These are phyloP conservation scores for Proterorhinus semilunaris DNA, from an alignment of 2,113 vertebrate genomes.

Conservation along the genomic window DNA sequence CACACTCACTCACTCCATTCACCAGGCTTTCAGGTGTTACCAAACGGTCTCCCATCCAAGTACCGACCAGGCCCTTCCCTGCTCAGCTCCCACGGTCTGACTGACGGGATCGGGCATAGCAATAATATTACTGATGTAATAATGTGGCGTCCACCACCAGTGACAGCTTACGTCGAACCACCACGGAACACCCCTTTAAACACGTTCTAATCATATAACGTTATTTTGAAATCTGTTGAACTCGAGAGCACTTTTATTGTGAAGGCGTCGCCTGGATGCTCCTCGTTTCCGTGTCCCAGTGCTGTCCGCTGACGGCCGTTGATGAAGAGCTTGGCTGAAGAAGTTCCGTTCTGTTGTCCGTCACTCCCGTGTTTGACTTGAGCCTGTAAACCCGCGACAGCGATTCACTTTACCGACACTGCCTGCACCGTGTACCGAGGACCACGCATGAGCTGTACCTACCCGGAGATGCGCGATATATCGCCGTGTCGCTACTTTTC, in stretches of 20 bases:
- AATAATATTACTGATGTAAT: too few species aligned
- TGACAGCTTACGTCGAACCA: too few species aligned
- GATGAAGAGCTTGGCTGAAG: slow-evolving; percentile 34
- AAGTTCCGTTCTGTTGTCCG: slow-evolving; percentile 34
- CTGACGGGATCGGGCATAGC: too few species aligned
- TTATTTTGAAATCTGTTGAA: not conserved
- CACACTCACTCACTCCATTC: too few species aligned
- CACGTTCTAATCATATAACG: too few species aligned
- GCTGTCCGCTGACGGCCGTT: not conserved
- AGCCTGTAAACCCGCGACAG: not conserved
- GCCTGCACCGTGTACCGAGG: not conserved
- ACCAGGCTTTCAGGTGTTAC: too few species aligned
- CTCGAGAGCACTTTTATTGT: slow-evolving; percentile 33
- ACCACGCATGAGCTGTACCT: not conserved
- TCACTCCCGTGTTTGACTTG: not conserved
- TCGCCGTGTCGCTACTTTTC: slow-evolving; percentile 25
- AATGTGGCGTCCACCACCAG: too few species aligned
- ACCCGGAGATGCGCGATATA: not conserved
- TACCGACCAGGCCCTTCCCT: too few species aligned
- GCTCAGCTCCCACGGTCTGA: too few species aligned
- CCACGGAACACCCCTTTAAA: too few species aligned
- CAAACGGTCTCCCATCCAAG: too few species aligned
- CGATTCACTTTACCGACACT: not conserved
- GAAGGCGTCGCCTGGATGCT: slow-evolving; percentile 37
- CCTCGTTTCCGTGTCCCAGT: rapidly evolving